Conservation (phyloP, 2,113 vertebrate species). For the Sturnira hondurensis region DNA sequence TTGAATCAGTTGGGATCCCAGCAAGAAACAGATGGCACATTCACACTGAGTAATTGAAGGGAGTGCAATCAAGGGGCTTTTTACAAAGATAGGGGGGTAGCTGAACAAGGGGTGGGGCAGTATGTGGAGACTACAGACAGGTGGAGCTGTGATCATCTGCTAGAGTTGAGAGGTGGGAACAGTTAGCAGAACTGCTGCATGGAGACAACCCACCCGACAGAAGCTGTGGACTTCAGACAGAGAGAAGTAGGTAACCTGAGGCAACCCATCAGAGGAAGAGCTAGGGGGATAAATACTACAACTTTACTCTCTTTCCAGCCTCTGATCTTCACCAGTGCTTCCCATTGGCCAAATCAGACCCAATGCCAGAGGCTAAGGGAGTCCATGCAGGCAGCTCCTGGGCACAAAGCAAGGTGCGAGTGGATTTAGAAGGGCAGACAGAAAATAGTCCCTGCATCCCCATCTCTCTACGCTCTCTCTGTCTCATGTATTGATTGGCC, state of each 20-base stretch:
- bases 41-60: background rate
- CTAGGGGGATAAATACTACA: background rate
- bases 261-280: background rate
- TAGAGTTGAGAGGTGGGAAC: background rate
- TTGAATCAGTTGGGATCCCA: background rate
- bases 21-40: background rate
- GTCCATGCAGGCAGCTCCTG: accelerated
- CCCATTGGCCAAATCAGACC: background rate
- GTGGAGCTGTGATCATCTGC: background rate
- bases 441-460: background rate
- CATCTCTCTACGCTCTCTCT: background rate
- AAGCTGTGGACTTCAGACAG: background rate
- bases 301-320: background rate
- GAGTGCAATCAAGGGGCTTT: background rate
- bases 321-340: background rate
- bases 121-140: background rate
- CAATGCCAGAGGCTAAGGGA: background rate
- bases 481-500: background rate
- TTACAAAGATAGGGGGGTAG: background rate
- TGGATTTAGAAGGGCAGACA: background rate
- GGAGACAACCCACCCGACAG: background rate
- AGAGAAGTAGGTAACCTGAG: too few relatives aligned
- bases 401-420: background rate
- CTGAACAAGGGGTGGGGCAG: too few relatives aligned
- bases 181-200: background rate